Percentiles rank a stretch among this genome's conserved stretches.
phyloP scores from a whole-genome alignment of 1,140 invertebrate species.

The Homarus americanus region DNA sequence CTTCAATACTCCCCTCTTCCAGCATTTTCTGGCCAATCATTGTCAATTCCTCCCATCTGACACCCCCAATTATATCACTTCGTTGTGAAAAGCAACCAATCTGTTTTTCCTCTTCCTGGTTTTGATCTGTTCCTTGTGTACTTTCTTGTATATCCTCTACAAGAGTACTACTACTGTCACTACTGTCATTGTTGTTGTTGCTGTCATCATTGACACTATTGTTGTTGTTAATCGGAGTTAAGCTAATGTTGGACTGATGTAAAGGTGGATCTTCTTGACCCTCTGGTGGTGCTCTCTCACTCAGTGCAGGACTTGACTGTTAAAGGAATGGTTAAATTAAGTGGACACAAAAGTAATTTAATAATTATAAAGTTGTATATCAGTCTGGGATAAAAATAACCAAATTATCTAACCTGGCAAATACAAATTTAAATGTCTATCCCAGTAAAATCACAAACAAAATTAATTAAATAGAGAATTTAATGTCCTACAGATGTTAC shows the following conservation, averaged over 20 bases:
- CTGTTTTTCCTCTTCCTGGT: background rate
- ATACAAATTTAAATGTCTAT: no score
- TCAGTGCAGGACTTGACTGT: slow-evolving; percentile 60
- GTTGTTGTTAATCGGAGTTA: slow-evolving; percentile 51
- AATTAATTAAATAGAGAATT: no score
- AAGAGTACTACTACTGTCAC: slow-evolving; percentile 1
- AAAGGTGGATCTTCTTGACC: slow-evolving; percentile 68
- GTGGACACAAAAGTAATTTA: no score
- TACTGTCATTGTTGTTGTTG: slow-evolving; percentile 59
- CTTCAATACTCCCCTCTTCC: slow-evolving; percentile 18
- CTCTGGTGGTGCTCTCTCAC: slow-evolving; percentile 69
- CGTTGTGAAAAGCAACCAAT: slow-evolving; percentile 43
- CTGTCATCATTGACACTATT: slow-evolving; percentile 39
- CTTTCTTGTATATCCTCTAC: background rate
- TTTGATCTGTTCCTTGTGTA: background rate
- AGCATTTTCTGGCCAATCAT: slow-evolving; percentile 56
- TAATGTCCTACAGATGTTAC: no score
- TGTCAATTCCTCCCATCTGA: slow-evolving; percentile 52
- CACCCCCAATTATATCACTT: slow-evolving; percentile 45
- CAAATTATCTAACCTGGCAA: no score
- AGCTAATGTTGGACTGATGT: slow-evolving; percentile 57
- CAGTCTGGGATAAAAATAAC: no score
- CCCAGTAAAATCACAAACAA: no score
- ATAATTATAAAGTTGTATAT: no score
- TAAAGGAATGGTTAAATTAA: no score